A percentile compares a stretch with the other conserved stretches of the same genome.
phyloP scores from a whole-genome alignment of 2,797 vertebrate genomes.

The Garrulus glandarius region DNA sequence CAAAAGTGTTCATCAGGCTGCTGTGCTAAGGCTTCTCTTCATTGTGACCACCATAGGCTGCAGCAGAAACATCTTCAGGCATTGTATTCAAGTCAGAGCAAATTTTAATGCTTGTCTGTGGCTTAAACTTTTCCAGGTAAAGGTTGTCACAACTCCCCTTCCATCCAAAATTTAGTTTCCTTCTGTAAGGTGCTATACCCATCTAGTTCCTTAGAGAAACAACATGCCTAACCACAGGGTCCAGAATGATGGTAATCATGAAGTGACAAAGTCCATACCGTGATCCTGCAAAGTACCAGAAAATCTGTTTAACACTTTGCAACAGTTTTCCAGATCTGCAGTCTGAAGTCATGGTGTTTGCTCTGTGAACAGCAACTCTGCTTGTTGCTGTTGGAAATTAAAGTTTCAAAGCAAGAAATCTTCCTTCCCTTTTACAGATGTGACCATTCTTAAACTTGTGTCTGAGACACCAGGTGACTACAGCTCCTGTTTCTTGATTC shows the following conservation, averaged over 20 bases:
- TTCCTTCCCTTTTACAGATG: not conserved
- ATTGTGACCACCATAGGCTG: not conserved
- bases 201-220: not conserved
- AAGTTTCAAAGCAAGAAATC: not conserved
- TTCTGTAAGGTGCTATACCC: not conserved
- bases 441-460: not conserved
- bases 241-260: not conserved
- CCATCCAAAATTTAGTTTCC: not conserved
- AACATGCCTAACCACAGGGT: not conserved
- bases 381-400: not conserved
- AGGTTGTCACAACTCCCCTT: not conserved
- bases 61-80: not conserved
- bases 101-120: not conserved
- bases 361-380: not conserved
- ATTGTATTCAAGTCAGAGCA: not conserved
- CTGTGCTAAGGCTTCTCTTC: not conserved
- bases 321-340: not conserved
- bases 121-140: not conserved
- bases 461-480: not conserved
- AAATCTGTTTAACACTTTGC: not conserved
- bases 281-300: not conserved
- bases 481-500: not conserved
- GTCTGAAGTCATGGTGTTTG: not conserved
- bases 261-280: not conserved
- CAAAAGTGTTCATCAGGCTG: not conserved